Percentiles rank a stretch among this genome's conserved stretches.
Conservation (phyloP, 2,888 invertebrate species). For the Tetragnatha montana region DNA sequence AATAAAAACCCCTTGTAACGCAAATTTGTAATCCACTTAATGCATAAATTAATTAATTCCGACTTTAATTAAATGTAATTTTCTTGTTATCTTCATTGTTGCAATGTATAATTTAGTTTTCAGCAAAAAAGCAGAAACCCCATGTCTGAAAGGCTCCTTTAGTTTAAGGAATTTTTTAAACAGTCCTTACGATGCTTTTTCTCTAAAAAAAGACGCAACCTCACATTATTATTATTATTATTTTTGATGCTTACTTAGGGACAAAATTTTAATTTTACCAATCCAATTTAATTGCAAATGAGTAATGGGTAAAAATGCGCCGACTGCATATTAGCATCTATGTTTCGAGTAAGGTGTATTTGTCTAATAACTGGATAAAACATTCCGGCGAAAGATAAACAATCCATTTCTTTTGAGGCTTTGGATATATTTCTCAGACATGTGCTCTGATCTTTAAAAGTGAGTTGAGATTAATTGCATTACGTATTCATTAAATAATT, state of each 20-base stretch:
- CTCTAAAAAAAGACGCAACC: background rate
- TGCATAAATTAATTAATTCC: background rate
- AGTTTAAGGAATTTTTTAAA: background rate
- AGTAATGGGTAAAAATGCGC: conserved; percentile 2
- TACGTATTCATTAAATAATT: background rate
- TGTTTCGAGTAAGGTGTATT: background rate
- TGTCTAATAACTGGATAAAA: background rate
- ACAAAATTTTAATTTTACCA: background rate
- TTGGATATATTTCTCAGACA: background rate
- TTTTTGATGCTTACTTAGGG: background rate
- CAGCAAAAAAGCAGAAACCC: background rate
- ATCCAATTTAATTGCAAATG: conserved; percentile 33
- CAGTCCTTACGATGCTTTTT: background rate
- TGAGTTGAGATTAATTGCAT: background rate
- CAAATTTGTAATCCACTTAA: background rate
- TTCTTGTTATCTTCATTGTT: background rate
- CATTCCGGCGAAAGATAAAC: background rate
- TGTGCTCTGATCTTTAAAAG: background rate
- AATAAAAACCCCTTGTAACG: background rate
- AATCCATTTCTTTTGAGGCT: background rate
- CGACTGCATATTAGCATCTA: background rate
- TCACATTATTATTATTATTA: background rate
- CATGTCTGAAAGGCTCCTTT: background rate
- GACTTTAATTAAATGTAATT: background rate
- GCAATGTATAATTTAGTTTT: background rate